Base-by-base conservation (phyloP, 2,113 vertebrate genomes). In the Grallaria varia region DNA sequence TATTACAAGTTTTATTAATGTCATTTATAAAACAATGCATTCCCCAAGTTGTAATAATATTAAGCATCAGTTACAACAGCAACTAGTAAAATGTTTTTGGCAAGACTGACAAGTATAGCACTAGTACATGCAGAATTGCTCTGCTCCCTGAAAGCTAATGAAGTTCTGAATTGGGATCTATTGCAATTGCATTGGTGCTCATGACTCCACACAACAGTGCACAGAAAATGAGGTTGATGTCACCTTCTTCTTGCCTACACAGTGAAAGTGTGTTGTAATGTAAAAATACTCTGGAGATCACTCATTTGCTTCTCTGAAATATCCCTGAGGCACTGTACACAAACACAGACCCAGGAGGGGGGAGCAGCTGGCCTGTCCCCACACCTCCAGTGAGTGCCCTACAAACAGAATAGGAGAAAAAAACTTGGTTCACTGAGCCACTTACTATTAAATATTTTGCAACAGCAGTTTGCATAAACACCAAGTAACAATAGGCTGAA, bases 61-160 rank as follows among this genome's bases (percentile, higher is more conserved):
- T 79, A 93, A 92, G 79, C 89, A 93, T 67, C 68, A 37, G 84
- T 89, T 95, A 94, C 90, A 96, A 84, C 33, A 89, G 87, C 56
- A 92, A 92, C 80, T 59, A 93, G 28, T 96, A 92, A 95, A 97
- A 89, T 7, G 31, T 25, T 91, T 81, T 87, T 96, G 95, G 95
- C 89, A 93, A 52, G 73, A 71, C 33, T 63, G 47, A 42, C 35
- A 80, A 87, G 45, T 75, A 49, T 88, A 95, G 91, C 95, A 95
- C 95, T 63, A 63, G 23, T 24, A 64, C 50, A 83, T 50, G 28
- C 80, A 85, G 83, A 91, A 89, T 5, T 60, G 59, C 75, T 87
- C 72, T 67, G 79, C 19, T 96, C 88, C 90, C 94, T 87, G 44
- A 80, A 83, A 96, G 75, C 88, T 86, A 90, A 77, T 86, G 58